Evolutionary conservation across 2,888 invertebrate genomes (phyloP).

Genomic region (Steinernema scapterisci): DNA sequence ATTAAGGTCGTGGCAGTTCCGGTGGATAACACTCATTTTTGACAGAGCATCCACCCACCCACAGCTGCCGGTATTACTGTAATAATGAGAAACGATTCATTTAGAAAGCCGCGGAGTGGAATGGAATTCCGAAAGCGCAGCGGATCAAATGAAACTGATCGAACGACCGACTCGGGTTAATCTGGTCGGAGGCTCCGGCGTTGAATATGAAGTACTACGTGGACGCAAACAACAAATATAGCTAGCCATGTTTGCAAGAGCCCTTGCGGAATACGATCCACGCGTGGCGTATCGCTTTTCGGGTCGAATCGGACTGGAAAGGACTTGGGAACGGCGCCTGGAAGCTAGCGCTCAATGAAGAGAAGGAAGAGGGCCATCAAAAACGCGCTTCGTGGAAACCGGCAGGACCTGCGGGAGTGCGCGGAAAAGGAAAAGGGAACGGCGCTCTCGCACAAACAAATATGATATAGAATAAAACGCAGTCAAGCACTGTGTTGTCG

Average conservation of each 20-base stretch:
- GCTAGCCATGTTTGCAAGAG: conserved; percentile 18
- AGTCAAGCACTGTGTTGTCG: conserved; percentile 31
- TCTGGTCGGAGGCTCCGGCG: not conserved
- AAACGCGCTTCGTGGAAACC: not conserved
- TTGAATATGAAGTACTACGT: not conserved
- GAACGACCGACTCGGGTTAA: not conserved
- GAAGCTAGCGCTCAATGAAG: not conserved
- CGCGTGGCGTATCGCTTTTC: conserved; percentile 3
- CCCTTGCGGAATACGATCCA: conserved; percentile 13
- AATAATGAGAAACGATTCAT: too few species aligned
- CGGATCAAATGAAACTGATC: not conserved
- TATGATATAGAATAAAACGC: conserved; percentile 26
- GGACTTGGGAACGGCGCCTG: not conserved
- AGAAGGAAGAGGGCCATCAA: not conserved
- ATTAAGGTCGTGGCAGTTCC: too few species aligned
- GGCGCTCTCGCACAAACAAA: conserved; percentile 26
- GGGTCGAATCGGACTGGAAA: not conserved
- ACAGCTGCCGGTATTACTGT: too few species aligned
- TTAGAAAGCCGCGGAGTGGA: too few species aligned
- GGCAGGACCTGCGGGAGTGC: conserved; percentile 23
- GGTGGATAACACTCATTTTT: too few species aligned
- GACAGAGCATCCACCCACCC: too few species aligned
- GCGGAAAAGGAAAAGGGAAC: conserved; percentile 18
- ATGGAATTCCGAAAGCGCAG: not conserved
- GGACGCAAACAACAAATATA: conserved; percentile 22